These are phyloP conservation scores for Serilophus lunatus DNA, from an alignment of 2,113 vertebrate genomes.

Conservation along the genomic window DNA sequence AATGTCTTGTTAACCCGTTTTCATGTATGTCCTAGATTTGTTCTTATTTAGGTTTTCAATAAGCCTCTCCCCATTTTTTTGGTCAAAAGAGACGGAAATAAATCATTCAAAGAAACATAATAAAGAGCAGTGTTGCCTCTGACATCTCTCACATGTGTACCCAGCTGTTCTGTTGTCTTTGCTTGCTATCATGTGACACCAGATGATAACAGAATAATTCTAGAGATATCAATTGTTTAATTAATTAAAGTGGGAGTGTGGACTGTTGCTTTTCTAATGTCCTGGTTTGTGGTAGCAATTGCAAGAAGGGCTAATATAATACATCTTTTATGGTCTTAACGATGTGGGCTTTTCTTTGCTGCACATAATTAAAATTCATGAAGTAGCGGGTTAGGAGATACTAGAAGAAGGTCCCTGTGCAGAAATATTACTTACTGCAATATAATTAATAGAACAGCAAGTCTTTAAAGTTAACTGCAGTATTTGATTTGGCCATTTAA, in stretches of 20 bases:
- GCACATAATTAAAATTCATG: conserved; percentile 5
- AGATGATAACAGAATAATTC: conserved; percentile 40
- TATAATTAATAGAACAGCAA: conserved; percentile 14
- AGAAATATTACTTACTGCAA: not conserved
- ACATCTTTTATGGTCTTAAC: not conserved
- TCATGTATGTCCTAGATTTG: not conserved
- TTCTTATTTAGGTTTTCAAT: not conserved
- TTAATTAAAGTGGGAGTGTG: not conserved
- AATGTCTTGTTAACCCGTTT: not conserved
- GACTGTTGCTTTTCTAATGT: not conserved
- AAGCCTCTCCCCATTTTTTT: not conserved
- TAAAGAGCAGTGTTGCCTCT: not conserved
- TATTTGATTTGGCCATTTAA: not conserved
- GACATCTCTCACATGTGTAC: not conserved
- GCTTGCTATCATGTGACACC: not conserved
- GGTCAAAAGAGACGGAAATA: not conserved
- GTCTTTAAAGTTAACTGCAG: not conserved
- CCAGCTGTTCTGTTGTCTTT: conserved; percentile 9
- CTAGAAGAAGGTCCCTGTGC: not conserved
- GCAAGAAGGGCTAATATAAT: not conserved
- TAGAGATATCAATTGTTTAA: conserved; percentile 13
- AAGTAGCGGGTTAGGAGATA: not conserved
- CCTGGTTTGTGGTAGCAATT: not conserved
- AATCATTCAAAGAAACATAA: not conserved
- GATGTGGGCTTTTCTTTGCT: not conserved